Evolutionary conservation across 2,797 vertebrate genomes (phyloP), one percentile per base, ranked within the genome.

Genomic region (Sebastes kiyomatsui): DNA sequence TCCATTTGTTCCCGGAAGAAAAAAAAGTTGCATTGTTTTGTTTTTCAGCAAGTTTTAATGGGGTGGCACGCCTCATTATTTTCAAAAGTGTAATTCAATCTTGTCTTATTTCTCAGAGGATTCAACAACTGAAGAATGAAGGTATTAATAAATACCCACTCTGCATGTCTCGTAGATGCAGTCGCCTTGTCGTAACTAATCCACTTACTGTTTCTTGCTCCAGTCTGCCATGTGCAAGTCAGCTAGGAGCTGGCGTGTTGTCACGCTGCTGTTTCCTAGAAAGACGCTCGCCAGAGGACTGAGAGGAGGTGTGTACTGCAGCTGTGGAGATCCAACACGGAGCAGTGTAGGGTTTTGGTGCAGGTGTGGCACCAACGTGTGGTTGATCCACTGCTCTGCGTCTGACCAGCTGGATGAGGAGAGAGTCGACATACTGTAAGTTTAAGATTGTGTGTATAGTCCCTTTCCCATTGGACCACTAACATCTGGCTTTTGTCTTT

Each of bases 311-410:
- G 77, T 23, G 83, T 82, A 82, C 68, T 81, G 92, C 68, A 97
- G 85, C 67, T 73, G 90, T 2, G 95, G 93, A 4, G 79, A 46
- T 22, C 96, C 96, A 2, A 93, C 68, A 2, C 96, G 92, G 4
- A 7, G 87, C 32, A 96, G 65, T 1, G 68, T 33, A 0, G 95
- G 90, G 83, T 92, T 93, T 20, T 83, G 88, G 81, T 96, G 93
- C 10, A 97, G 85, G 66, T 95, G 92, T 14, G 91, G 83, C 46
- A 94, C 82, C 80, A 97, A 84, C 23, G 82, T 91, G 28, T 66
- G 75, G 71, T 79, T 80, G 67, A 96, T 84, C 96, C 96, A 97
- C 72, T 80, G 85, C 87, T 94, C 92, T 12, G 87, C 83, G 5
- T 96, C 92, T 6, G 83, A 67, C 90, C 93, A 95, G 78, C 96